Base-by-base conservation (phyloP, 2,113 vertebrate genomes). In the Atherinomorus stipes region DNA sequence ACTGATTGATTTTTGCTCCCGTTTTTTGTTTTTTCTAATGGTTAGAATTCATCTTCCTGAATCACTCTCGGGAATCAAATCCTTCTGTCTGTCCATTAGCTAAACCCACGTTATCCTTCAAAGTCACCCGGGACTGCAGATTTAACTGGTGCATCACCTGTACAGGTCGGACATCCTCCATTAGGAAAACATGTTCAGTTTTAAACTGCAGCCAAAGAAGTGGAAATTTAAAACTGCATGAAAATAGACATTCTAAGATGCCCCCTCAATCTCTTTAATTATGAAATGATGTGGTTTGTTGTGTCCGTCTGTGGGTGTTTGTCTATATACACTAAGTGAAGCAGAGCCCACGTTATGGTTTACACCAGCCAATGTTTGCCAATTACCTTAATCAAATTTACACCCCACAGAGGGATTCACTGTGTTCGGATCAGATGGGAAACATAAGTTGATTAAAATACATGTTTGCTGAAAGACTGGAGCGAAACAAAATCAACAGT, bases 331-430 rank as follows among this genome's bases (percentile, higher is more conserved):
- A 61, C 54, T 38, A 37, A 64, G 71, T 34, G 23, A 57, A 79
- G 49, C 52, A 22, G 63, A 62, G 45, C 2, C 2, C 76, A 80
- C 73, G 63, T 77, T 42, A 50, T 25, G 70, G 71, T 86, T 84
- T 81, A 54, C 73, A 83, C 71, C 73, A 81, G 68, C 77, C 68
- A 49, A 64, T 28, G 58, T 60, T 69, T 59, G 81, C 71, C 88
- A 92, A 87, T 92, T 86, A 90, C 76, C 77, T 88, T 83, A 88
- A 93, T 89, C 84, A 86, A 85, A 83, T 90, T 90, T 87, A 89
- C 87, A 76, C 64, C 66, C 23, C 83, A 72, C 83, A 51, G 76
- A 76, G 77, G 78, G 79, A 78, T 84, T 60, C 31, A 68, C 64
- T 78, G 76, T 18, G 76, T 64, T 61, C 56, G 52, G 87, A 92